Conservation (phyloP, 2,113 vertebrate genomes). For the Dolichotis patagonum region DNA sequence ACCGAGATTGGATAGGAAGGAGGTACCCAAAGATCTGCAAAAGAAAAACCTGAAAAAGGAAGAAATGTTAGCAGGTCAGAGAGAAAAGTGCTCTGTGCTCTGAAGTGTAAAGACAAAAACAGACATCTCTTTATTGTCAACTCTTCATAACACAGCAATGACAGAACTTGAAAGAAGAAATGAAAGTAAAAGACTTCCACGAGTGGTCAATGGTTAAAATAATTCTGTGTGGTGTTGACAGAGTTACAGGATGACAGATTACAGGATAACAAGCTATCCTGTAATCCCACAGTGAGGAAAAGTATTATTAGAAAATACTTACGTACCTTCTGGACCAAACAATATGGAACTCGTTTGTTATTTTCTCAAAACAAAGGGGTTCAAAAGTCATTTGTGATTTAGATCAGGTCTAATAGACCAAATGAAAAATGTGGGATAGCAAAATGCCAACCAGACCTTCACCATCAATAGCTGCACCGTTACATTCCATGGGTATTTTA, state of each 20-base stretch:
- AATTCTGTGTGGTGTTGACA: background rate
- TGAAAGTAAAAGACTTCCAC: background rate
- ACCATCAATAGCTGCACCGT: background rate
- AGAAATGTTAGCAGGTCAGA: background rate
- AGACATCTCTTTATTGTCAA: background rate
- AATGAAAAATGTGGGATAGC: background rate
- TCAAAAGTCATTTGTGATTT: background rate
- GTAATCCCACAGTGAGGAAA: background rate
- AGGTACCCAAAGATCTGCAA: background rate
- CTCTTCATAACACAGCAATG: background rate
- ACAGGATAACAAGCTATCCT: background rate
- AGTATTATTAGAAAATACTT: background rate
- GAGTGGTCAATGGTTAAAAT: background rate
- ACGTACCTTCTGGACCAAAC: background rate
- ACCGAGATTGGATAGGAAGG: background rate
- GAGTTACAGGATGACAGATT: no score
- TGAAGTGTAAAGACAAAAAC: background rate
- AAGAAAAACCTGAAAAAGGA: background rate
- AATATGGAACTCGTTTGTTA: background rate
- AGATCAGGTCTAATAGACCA: background rate
- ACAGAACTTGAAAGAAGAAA: background rate
- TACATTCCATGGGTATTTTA: background rate
- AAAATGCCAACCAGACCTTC: background rate
- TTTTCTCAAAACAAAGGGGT: background rate
- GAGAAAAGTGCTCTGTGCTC: background rate